Evolutionary conservation across 2,797 vertebrate genomes (phyloP), one percentile per base, ranked within the genome.

Genomic region (Sciurus carolinensis): DNA sequence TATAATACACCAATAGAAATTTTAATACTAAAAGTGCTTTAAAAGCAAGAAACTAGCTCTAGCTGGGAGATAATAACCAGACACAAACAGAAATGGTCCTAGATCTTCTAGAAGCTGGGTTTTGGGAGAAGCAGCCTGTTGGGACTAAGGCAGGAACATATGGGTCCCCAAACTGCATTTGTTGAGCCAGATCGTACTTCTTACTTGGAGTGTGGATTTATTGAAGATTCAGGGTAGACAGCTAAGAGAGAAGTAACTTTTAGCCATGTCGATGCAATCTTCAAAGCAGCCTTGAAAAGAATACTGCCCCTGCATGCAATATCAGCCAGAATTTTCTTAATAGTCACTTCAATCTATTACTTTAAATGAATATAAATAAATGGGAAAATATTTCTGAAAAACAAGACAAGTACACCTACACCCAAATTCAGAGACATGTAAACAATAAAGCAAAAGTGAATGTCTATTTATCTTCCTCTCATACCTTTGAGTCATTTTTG

Each of bases 381-480:
- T 54, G 15, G 18, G 20, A 85, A 92, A 95, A 36, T 1, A 47
- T n/a, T 36, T 50, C 50, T 87, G 18, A 76, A 80, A 92, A 76
- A 44, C 7, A 69, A 69, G 28, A 42, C 22, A 95, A 71, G 22
- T 18, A 87, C 11, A 2, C 7, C 84, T 30, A 71, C 33, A 47
- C 62, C 24, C 71, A 88, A 95, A 75, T 1, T 54, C 20, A 28
- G 11, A 90, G 24, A 93, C 59, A 90, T 1, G 4, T 39, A 73
- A 93, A 80, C 30, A 72, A 44, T 62, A 85, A 96, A 67, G 59
- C 13, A 87, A 94, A 95, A 83, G 15, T 28, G n/a, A 64, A 52
- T 64, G 39, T 76, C 20, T 73, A 28, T 57, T 54, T 81, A 26
- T 90, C 14, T 18, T 91, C 42, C 59, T 69, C n/a, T 69, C 1